Conservation (phyloP, 2,888 invertebrate genomes). For the Acleris holmiana region DNA sequence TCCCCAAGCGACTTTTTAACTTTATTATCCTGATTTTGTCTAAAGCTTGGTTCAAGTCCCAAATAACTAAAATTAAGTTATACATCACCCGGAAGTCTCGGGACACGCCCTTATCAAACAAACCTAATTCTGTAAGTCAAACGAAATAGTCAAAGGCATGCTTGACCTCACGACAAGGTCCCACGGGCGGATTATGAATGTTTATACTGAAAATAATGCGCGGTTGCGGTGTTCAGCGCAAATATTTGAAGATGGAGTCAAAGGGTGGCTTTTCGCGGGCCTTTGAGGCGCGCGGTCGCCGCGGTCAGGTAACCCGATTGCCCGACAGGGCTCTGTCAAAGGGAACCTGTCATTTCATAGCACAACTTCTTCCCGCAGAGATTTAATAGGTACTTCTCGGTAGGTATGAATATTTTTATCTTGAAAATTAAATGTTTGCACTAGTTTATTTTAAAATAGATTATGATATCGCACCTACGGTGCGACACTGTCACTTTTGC, state of each 20-base stretch:
- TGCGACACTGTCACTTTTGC: too few relatives aligned
- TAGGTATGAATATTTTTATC: too few relatives aligned
- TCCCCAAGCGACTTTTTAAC: too few relatives aligned
- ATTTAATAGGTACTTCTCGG: neutral
- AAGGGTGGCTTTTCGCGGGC: conserved; percentile 77
- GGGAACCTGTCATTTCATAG: conserved; percentile 30
- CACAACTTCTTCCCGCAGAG: conserved; percentile 1
- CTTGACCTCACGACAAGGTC: conserved; percentile 27
- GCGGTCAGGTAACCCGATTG: conserved; percentile 81
- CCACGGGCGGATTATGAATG: conserved; percentile 74
- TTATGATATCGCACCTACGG: too few relatives aligned
- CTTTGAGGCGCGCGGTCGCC: conserved; percentile 59
- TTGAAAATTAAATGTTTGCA: too few relatives aligned
- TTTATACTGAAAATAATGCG: conserved; percentile 81
- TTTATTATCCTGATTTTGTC: too few relatives aligned
- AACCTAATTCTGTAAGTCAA: conserved; percentile 16
- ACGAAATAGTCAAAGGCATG: conserved; percentile 21
- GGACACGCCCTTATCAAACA: neutral
- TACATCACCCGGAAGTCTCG: neutral
- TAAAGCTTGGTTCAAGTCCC: too few relatives aligned
- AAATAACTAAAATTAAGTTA: neutral
- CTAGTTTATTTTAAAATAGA: too few relatives aligned
- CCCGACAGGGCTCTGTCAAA: conserved; percentile 34
- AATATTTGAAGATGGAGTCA: conserved; percentile 81
- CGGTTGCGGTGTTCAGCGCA: conserved; percentile 70